These are phyloP conservation scores for Actinostola sp. DNA, from an alignment of 92 coral and sea anemone species.

Conservation along the genomic window DNA sequence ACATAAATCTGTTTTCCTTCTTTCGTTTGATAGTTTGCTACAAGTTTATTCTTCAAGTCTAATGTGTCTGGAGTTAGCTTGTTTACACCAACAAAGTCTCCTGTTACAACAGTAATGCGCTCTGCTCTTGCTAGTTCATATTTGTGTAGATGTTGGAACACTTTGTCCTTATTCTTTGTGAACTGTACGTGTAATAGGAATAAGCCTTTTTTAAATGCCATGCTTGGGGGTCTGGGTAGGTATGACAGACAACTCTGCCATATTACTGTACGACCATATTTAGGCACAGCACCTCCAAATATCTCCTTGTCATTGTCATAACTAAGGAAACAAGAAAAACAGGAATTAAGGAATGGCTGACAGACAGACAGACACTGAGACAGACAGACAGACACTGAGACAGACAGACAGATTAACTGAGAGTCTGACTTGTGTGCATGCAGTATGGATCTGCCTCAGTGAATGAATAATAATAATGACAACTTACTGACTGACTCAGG, in stretches of 20 bases:
- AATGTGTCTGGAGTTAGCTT: constrained; percentile 47
- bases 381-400: background rate
- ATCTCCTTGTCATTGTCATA: constrained; percentile 89
- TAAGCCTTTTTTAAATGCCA: constrained; percentile 80
- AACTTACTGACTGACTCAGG: too few species aligned
- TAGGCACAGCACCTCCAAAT: constrained; percentile 88
- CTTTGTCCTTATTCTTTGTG: constrained; percentile 80
- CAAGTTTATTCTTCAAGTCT: constrained; percentile 47
- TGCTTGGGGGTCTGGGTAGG: constrained; percentile 92
- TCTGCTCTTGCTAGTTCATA: constrained; percentile 51
- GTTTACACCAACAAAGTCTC: constrained; percentile 74
- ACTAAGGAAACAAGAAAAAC: constrained; percentile 28
- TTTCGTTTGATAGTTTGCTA: constrained; percentile 59
- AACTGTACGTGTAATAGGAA: constrained; percentile 79
- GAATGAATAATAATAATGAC: too few species aligned
- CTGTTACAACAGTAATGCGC: constrained; percentile 48
- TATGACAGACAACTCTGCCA: constrained; percentile 88
- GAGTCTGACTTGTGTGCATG: too few species aligned
- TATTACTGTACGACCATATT: constrained; percentile 75
- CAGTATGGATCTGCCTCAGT: too few species aligned
- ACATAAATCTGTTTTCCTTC: constrained; percentile 81
- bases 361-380: background rate
- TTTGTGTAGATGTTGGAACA: constrained; percentile 40
- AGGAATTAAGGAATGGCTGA: background rate
- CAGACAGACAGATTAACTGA: background rate